phyloP scores from a whole-genome alignment of 2,888 invertebrate species.

The Strigamia crassipes region DNA sequence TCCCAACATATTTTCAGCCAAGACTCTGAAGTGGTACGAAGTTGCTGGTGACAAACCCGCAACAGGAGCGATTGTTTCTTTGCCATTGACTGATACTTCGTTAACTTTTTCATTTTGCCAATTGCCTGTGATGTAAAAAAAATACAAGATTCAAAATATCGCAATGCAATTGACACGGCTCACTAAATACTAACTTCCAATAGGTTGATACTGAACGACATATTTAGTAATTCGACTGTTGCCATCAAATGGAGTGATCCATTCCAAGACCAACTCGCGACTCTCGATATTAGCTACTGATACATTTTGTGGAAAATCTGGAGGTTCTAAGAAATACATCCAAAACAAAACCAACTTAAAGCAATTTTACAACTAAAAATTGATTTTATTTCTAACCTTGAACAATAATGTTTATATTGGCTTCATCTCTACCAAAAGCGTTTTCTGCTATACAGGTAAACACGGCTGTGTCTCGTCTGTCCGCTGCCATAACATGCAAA shows the following conservation, averaged over 20 bases:
- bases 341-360: neutral
- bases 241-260: slow-evolving; percentile 91
- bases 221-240: slow-evolving; percentile 88
- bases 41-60: slow-evolving; percentile 82
- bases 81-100: slow-evolving; percentile 45
- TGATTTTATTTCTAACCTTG: slow-evolving; percentile 45
- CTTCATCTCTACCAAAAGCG: slow-evolving; percentile 49
- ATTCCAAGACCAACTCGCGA: slow-evolving; percentile 84
- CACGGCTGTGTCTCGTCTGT: slow-evolving; percentile 46
- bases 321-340: slow-evolving; percentile 67
- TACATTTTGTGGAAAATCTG: slow-evolving; percentile 85
- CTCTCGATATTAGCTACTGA: slow-evolving; percentile 89
- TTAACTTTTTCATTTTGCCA: slow-evolving; percentile 45
- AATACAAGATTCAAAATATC: neutral
- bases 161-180: neutral
- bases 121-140: neutral
- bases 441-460: slow-evolving; percentile 50
- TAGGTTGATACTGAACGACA: slow-evolving; percentile 71
- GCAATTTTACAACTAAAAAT: neutral
- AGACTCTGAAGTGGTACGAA: slow-evolving; percentile 87
- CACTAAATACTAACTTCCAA: slow-evolving; percentile 17
- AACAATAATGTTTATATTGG: slow-evolving; percentile 48
- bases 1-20: slow-evolving; percentile 91
- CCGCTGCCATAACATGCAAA: slow-evolving; percentile 46
- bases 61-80: slow-evolving; percentile 39